phyloP scores from a whole-genome alignment of 2,888 invertebrate species.

The Acanthosepion esculentum region DNA sequence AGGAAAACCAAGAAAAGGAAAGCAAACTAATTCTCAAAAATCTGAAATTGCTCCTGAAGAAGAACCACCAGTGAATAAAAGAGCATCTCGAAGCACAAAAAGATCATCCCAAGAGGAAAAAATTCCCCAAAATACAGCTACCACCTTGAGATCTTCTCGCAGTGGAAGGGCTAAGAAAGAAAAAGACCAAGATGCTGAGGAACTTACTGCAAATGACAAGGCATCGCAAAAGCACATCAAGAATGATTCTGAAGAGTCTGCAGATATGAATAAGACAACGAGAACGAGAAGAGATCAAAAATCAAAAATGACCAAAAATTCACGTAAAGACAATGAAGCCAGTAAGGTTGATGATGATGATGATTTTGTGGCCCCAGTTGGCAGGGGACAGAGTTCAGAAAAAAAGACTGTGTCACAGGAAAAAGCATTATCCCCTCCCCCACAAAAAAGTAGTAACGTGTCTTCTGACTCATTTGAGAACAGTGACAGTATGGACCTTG shows the following conservation, averaged over 20 bases:
- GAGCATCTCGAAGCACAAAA: not conserved
- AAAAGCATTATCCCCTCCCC: slow-evolving; percentile 57
- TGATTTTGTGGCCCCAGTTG: not conserved
- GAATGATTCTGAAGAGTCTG: not conserved
- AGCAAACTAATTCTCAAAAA: not conserved
- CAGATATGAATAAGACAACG: not conserved
- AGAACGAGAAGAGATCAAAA: slow-evolving; percentile 51
- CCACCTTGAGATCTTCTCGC: not conserved
- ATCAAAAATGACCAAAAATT: slow-evolving; percentile 50
- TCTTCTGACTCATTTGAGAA: not conserved
- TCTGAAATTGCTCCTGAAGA: not conserved
- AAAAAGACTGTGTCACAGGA: slow-evolving; percentile 39
- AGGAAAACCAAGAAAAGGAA: not conserved
- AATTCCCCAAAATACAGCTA: not conserved
- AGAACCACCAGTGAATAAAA: not conserved
- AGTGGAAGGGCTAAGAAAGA: not conserved
- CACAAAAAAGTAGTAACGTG: slow-evolving; percentile 56
- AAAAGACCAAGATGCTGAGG: slow-evolving; percentile 40
- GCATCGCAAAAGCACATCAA: not conserved
- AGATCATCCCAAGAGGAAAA: not conserved
- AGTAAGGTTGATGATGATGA: not conserved
- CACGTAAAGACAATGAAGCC: not conserved
- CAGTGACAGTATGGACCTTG: not conserved
- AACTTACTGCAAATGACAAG: not conserved
- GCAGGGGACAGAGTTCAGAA: not conserved